phyloP scores from a whole-genome alignment of 2,888 invertebrate genomes.

The Tenthredo notha region DNA sequence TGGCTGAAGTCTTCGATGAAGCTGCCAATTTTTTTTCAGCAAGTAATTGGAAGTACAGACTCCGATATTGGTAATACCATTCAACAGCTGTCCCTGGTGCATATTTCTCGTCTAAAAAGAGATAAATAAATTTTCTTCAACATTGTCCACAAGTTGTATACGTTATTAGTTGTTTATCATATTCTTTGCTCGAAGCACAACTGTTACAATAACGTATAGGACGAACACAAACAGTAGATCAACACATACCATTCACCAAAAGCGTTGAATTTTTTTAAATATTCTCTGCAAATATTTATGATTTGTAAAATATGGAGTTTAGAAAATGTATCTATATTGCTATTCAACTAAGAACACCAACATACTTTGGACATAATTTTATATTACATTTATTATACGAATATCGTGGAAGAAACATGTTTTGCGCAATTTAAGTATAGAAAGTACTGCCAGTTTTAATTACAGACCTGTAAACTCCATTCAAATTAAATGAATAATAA shows the following conservation, averaged over 20 bases:
- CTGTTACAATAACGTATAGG: constrained; percentile 54
- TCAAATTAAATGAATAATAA: background rate
- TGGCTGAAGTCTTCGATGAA: background rate
- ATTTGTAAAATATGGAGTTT: background rate
- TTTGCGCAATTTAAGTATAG: background rate
- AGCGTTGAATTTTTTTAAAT: constrained; percentile 55
- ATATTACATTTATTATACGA: background rate
- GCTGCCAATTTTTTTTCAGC: constrained; percentile 65
- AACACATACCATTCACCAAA: constrained; percentile 68
- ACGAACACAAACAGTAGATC: constrained; percentile 64
- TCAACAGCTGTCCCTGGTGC: constrained; percentile 67
- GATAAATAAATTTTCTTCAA: constrained; percentile 57
- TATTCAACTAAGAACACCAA: background rate
- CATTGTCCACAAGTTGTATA: constrained; percentile 23
- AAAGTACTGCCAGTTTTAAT: background rate
- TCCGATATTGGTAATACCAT: constrained; percentile 71
- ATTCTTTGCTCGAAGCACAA: constrained; percentile 27
- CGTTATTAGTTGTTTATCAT: constrained; percentile 25
- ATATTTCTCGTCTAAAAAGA: constrained; percentile 68
- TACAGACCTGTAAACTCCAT: background rate
- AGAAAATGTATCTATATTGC: background rate
- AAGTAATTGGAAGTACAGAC: constrained; percentile 68
- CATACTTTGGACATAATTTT: background rate
- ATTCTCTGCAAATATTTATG: constrained; percentile 11
- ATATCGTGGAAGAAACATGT: background rate